A percentile compares a stretch with the other conserved stretches of the same genome.
These are phyloP conservation scores for Otolemur crassicaudatus DNA, from an alignment of 2,797 vertebrate species.

Conservation along the genomic window DNA sequence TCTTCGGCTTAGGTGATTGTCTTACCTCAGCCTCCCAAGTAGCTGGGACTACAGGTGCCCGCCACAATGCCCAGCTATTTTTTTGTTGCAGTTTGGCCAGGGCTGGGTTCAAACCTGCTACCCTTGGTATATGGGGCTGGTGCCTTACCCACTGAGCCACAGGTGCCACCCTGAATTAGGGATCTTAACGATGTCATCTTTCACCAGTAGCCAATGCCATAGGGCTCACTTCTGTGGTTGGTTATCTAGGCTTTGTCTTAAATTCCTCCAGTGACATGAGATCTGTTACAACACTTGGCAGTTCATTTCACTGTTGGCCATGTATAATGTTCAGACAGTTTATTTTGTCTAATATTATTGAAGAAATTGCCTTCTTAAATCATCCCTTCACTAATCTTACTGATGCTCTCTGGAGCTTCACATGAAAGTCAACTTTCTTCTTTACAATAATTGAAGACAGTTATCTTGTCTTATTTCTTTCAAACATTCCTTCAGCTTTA, in stretches of 20 bases:
- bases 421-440: constrained; percentile 21
- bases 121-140: too few species aligned
- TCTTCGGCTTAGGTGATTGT: too few species aligned
- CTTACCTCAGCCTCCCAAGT: too few species aligned
- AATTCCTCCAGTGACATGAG: not conserved
- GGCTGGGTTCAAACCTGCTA: too few species aligned
- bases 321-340: not conserved
- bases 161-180: too few species aligned
- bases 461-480: constrained; percentile 64
- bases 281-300: not conserved
- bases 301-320: not conserved
- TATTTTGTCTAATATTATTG: not conserved
- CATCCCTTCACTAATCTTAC: not conserved
- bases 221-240: not conserved
- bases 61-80: too few species aligned
- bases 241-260: not conserved
- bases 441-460: constrained; percentile 47
- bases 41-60: too few species aligned
- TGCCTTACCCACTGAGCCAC: too few species aligned
- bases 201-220: not conserved
- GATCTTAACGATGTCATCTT: not conserved
- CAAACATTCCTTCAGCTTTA: constrained; percentile 50
- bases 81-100: too few species aligned
- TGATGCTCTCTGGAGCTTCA: constrained; percentile 19
- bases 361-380: not conserved